These are phyloP conservation scores for Choristoneura fumiferana DNA, from an alignment of 1,140 invertebrate genomes.

Conservation along the genomic window DNA sequence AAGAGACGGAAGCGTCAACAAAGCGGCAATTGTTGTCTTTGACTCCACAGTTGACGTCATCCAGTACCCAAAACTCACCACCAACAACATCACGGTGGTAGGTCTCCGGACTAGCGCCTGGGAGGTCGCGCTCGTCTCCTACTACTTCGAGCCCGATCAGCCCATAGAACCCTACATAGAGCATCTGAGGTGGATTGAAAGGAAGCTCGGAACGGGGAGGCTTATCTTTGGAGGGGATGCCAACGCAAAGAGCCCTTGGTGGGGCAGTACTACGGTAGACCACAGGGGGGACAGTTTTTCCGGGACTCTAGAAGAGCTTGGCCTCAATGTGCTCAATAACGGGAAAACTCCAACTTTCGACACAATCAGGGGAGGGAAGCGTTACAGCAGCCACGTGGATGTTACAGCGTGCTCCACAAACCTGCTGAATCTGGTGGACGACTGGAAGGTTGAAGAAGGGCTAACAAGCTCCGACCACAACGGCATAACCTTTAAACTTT, in stretches of 20 bases:
- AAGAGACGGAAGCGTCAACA: neutral
- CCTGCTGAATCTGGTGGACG: conserved; percentile 2
- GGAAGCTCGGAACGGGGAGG: neutral
- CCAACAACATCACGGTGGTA: conserved; percentile 18
- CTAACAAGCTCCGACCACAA: conserved; percentile 4
- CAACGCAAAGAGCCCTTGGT: conserved; percentile 25
- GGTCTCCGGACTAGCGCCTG: conserved; percentile 2
- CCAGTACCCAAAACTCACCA: conserved; percentile 19
- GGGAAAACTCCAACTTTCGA: conserved; percentile 25
- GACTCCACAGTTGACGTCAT: conserved; percentile 1
- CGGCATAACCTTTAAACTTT: neutral
- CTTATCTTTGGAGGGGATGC: conserved; percentile 19
- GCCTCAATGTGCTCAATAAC: conserved; percentile 17
- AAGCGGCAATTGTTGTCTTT: conserved; percentile 25
- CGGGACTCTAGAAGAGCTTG: neutral
- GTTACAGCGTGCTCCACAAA: conserved; percentile 19
- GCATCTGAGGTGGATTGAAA: neutral
- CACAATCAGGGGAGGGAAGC: conserved; percentile 3
- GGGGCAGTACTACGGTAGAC: conserved; percentile 11
- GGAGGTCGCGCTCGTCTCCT: conserved; percentile 3
- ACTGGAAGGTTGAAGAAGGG: conserved; percentile 3
- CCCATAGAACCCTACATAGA: conserved; percentile 19
- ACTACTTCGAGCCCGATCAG: conserved; percentile 11
- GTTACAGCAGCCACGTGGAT: conserved; percentile 24
- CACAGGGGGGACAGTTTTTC: conserved; percentile 1